Evolutionary conservation across 2,113 vertebrate species (phyloP).

Genomic region (Marmota flaviventris): DNA sequence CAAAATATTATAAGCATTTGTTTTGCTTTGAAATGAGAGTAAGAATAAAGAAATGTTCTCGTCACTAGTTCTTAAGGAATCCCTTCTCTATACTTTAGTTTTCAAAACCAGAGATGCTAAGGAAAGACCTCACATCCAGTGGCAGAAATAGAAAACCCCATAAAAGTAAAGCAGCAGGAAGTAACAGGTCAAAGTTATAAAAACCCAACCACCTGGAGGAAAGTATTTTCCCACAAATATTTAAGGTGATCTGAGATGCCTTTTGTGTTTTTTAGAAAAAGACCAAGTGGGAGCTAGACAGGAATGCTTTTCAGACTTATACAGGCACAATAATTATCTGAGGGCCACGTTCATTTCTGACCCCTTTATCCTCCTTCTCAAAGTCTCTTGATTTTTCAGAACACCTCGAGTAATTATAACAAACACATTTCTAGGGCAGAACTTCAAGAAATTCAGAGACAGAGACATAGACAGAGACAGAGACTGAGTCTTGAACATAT

Average conservation of each 20-base stretch:
- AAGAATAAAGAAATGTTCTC: conserved; percentile 2
- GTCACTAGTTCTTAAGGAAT: background rate
- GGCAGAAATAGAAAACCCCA: background rate
- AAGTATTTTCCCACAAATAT: background rate
- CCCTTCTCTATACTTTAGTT: background rate
- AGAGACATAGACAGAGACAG: background rate
- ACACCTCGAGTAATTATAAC: background rate
- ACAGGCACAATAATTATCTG: background rate
- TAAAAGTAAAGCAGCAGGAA: background rate
- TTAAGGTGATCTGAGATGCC: background rate
- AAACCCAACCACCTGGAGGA: background rate
- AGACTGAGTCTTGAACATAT: background rate
- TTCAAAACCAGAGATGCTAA: background rate
- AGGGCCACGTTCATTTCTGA: background rate
- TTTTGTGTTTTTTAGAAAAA: background rate
- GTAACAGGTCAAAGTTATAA: background rate
- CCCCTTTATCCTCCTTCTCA: background rate
- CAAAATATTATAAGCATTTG: background rate
- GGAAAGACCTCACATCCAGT: background rate
- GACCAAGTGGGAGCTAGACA: background rate
- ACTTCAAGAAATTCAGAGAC: background rate
- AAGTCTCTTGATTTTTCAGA: background rate
- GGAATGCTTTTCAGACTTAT: background rate
- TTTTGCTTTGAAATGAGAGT: background rate
- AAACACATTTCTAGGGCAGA: background rate